Evolutionary conservation across 2,797 vertebrate species (phyloP), one percentile per base, ranked within the genome.

Genomic region (Gymnocypris eckloni): DNA sequence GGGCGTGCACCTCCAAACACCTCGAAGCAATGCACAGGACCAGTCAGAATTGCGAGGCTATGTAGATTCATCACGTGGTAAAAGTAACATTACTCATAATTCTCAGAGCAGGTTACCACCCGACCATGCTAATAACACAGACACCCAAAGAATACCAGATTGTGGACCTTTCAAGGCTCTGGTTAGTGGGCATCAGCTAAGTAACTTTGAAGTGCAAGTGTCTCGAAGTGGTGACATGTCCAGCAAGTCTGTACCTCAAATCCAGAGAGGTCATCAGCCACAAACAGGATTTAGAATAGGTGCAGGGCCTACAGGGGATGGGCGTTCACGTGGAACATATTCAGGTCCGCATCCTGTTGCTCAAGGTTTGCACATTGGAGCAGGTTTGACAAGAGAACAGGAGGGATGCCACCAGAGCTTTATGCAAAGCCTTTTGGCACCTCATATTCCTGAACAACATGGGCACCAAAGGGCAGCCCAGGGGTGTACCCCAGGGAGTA

Each of bases 391-490:
- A 0, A 92, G 97, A 81, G 98, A 98, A 15, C 97, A 96, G 71
- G 98, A 99, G 11, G 96, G 95, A 22, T 99, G 98, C 91, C 98
- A 98, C 86, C 98, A 99, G 91, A 97, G 96, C 86, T 99, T 99
- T 90, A 99, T 99, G 98, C 98, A 99, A 92, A 98, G 96, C 90
- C 96, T 99, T 61, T 96, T 99, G 11, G 95, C 96, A 20, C 96
- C 98, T 83, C 97, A 98, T 88, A 94, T 98, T 64, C 93, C 96
- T 70, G 98, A 99, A 88, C 98, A 98, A 90, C 95, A 95, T 83
- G 95, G 94, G 86, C 98, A 98, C 93, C 97, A 96, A 87, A 96
- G 98, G 77, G 94, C 93, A 41, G 85, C 96, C 0, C 98, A 99
- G 89, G 98, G 98, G n/a, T 96, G 97, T 6, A 95, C 97, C 1